phyloP scores from a whole-genome alignment of 2,113 vertebrate genomes.

The Takifugu bimaculatus region DNA sequence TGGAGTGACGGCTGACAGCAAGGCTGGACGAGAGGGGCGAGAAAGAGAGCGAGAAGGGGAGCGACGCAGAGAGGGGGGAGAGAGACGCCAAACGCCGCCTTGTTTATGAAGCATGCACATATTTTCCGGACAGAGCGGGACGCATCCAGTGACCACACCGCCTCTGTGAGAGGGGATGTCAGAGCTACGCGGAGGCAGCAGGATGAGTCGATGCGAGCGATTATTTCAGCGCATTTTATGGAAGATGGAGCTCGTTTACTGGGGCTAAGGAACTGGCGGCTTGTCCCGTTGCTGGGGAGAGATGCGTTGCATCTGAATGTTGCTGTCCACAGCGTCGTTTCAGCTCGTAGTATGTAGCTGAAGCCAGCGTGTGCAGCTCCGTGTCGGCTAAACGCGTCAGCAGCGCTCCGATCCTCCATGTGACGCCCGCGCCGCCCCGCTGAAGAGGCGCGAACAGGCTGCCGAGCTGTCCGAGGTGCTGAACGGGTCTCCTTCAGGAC shows the following conservation, averaged over 20 bases:
- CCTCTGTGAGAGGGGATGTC: conserved; percentile 39
- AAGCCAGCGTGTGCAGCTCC: conserved; percentile 28
- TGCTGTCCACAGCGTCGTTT: conserved; percentile 18
- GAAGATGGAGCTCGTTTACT: conserved; percentile 44
- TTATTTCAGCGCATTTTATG: conserved; percentile 21
- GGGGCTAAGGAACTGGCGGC: conserved; percentile 32
- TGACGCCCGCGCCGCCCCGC: conserved; percentile 20
- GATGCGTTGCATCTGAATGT: conserved; percentile 35
- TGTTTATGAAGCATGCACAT: conserved; percentile 44
- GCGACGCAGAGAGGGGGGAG: neutral
- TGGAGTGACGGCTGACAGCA: conserved; percentile 40
- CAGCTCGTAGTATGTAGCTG: conserved; percentile 42
- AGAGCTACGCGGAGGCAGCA: conserved; percentile 19
- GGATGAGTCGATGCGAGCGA: conserved; percentile 8
- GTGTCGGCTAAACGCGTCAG: conserved; percentile 9
- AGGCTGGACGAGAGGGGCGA: conserved; percentile 2
- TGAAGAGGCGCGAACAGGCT: conserved; percentile 25
- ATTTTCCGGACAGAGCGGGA: conserved; percentile 39
- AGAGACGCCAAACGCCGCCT: conserved; percentile 46
- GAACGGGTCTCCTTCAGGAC: conserved; percentile 50
- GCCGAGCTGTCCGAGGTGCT: conserved; percentile 70
- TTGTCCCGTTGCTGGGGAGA: conserved; percentile 39
- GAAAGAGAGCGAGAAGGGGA: neutral
- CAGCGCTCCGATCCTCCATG: conserved; percentile 20
- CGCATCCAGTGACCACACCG: conserved; percentile 44